Evolutionary conservation across 2,797 vertebrate genomes (phyloP).

Genomic region (Propithecus deckenii): DNA sequence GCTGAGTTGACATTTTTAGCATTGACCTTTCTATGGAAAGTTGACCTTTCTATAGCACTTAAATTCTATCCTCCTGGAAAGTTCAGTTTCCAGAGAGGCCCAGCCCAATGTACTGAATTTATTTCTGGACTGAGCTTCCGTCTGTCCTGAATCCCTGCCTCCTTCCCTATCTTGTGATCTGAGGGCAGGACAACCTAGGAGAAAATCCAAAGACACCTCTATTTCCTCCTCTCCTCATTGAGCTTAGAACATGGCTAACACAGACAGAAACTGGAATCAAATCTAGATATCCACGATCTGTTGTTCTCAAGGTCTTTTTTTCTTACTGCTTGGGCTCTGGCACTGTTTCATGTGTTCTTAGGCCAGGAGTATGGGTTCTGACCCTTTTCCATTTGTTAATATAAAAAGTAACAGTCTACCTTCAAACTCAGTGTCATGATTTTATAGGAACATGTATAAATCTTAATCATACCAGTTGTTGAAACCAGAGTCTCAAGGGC

Average conservation of each 20-base stretch:
- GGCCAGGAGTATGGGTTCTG: neutral
- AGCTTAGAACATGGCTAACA: neutral
- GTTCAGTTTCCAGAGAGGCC: neutral
- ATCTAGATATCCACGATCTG: too few relatives aligned
- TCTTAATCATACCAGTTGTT: neutral
- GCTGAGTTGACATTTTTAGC: neutral
- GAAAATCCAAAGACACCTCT: neutral
- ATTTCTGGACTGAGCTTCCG: neutral
- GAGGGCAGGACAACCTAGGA: neutral
- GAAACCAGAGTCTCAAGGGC: neutral
- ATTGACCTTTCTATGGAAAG: neutral
- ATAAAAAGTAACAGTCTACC: neutral
- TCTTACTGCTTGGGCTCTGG: neutral
- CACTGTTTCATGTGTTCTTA: neutral
- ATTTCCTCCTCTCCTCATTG: neutral
- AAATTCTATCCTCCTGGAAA: neutral
- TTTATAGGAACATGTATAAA: neutral
- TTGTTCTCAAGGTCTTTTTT: neutral
- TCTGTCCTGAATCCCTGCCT: neutral
- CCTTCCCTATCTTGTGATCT: neutral
- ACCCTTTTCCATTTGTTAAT: neutral
- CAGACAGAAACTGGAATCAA: neutral
- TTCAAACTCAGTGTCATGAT: neutral
- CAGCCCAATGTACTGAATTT: neutral
- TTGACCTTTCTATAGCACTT: neutral